Conservation (phyloP, 2,888 invertebrate genomes). For the Scotopteryx bipunctaria region DNA sequence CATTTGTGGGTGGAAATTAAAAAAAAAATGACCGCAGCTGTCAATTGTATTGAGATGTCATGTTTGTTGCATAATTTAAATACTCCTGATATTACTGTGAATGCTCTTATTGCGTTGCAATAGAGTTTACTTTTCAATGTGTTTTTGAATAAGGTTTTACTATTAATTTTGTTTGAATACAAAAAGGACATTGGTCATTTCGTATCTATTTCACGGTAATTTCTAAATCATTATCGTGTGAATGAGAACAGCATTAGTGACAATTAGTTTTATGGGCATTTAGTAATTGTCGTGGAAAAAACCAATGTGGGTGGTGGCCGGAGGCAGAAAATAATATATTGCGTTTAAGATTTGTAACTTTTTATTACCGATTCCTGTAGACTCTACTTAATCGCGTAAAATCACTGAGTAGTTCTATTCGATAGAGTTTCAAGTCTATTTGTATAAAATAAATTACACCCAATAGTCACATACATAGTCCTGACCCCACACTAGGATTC, state of each 20-base stretch:
- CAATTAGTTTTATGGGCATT: constrained; percentile 77
- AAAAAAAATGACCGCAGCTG: constrained; percentile 74
- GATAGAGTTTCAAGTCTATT: too few species aligned
- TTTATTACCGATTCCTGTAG: not conserved
- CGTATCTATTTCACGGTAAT: constrained; percentile 57
- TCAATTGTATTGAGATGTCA: constrained; percentile 73
- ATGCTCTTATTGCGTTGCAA: not conserved
- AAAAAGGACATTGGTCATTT: constrained; percentile 66
- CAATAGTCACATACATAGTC: too few species aligned
- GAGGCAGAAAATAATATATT: constrained; percentile 31
- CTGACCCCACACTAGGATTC: too few species aligned
- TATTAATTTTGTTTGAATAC: constrained; percentile 38
- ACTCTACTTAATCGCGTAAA: too few species aligned
- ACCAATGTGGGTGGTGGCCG: constrained; percentile 58
- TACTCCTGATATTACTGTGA: not conserved
- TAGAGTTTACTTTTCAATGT: constrained; percentile 39
- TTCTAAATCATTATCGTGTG: constrained; percentile 61
- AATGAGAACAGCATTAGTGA: constrained; percentile 59
- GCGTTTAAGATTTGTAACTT: constrained; percentile 12
- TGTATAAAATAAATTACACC: too few species aligned
- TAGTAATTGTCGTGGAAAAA: constrained; percentile 77
- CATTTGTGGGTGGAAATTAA: constrained; percentile 35
- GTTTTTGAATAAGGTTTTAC: not conserved
- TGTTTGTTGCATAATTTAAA: constrained; percentile 39
- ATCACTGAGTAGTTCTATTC: too few species aligned